These are phyloP conservation scores for Plebejus argus DNA, from an alignment of 2,888 invertebrate genomes.

Conservation along the genomic window DNA sequence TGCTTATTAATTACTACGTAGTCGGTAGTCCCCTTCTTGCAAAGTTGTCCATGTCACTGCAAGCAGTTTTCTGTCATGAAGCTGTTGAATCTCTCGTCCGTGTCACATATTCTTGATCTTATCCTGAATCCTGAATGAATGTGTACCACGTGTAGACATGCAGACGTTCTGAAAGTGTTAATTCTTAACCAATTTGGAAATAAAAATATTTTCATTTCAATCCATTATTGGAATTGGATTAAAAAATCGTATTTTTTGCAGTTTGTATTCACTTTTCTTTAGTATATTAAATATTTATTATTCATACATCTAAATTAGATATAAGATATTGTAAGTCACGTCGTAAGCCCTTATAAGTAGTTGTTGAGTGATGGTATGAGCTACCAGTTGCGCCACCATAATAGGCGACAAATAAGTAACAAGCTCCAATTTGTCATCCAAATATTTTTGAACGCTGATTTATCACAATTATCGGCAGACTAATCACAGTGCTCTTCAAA, in stretches of 20 bases:
- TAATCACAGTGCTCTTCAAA: not conserved
- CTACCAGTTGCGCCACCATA: not conserved
- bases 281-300: not conserved
- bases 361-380: not conserved
- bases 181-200: too few species aligned
- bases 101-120: not conserved
- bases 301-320: not conserved
- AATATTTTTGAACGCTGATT: not conserved
- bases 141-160: too few species aligned
- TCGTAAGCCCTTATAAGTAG: not conserved
- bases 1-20: not conserved
- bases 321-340: not conserved
- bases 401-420: not conserved
- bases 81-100: not conserved
- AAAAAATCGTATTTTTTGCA: not conserved
- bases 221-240: not conserved
- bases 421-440: constrained; percentile 10
- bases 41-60: not conserved
- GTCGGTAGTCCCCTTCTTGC: not conserved
- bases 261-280: not conserved
- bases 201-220: not conserved
- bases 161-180: too few species aligned
- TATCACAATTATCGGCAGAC: not conserved
- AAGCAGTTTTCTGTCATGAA: not conserved
- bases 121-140: too few species aligned